Percentiles rank a stretch among this genome's conserved stretches.
phyloP scores from a whole-genome alignment of 2,113 vertebrate species.

The Alligator mississippiensis region DNA sequence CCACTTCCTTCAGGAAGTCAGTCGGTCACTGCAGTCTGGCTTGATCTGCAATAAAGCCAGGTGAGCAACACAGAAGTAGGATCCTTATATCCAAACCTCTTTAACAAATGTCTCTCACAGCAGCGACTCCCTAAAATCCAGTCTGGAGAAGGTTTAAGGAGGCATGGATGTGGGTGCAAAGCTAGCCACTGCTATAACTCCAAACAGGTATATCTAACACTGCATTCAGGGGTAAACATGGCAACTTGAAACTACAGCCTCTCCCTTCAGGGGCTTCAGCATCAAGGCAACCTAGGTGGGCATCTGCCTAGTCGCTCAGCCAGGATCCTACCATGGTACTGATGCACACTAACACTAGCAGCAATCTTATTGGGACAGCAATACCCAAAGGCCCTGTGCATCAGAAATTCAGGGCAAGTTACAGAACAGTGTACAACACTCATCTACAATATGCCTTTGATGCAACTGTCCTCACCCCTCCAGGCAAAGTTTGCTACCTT shows the following conservation, averaged over 20 bases:
- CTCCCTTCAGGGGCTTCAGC: not conserved
- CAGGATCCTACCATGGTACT: not conserved
- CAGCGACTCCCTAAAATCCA: not conserved
- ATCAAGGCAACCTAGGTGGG: not conserved
- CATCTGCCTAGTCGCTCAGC: fast-evolving
- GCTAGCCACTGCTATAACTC: not conserved
- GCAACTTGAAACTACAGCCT: not conserved
- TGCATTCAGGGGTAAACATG: not conserved
- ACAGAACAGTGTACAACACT: not conserved
- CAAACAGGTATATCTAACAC: not conserved
- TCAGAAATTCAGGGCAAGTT: not conserved
- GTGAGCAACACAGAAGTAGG: not conserved
- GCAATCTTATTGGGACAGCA: not conserved
- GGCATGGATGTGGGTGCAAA: not conserved
- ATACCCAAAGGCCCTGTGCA: not conserved
- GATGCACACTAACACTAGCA: not conserved
- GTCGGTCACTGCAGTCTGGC: not conserved
- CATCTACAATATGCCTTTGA: not conserved
- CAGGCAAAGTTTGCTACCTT: not conserved
- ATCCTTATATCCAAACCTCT: not conserved
- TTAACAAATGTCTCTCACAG: not conserved
- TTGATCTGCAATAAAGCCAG: not conserved
- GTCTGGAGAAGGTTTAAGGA: not conserved
- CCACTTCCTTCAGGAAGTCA: not conserved
- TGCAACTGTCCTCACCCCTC: not conserved